A percentile compares a stretch with the other conserved stretches of the same genome.
Evolutionary conservation across 2,113 vertebrate species (phyloP).

Genomic region (Puffinus mauretanicus): DNA sequence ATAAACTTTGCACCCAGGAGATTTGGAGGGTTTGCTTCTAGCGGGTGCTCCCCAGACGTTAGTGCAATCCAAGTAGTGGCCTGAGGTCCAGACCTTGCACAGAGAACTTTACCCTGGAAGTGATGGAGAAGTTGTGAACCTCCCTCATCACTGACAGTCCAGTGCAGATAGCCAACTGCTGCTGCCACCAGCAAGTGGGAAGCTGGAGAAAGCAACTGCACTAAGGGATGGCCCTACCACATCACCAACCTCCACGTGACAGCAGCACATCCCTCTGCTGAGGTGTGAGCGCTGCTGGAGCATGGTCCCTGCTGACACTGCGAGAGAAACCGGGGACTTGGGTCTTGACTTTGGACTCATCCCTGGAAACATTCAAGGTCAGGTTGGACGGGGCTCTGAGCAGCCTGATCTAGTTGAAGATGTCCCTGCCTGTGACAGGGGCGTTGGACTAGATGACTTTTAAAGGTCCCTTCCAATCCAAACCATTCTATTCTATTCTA

Average conservation of each 20-base stretch:
- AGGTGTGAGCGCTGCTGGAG: not conserved
- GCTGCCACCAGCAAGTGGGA: not conserved
- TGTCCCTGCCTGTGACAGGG: too few relatives aligned
- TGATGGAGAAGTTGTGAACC: not conserved
- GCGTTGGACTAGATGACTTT: too few relatives aligned
- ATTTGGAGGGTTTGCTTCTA: not conserved
- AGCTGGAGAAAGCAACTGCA: not conserved
- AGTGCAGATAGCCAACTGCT: not conserved
- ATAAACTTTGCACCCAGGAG: not conserved
- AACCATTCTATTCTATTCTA: too few relatives aligned
- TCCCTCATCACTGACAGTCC: not conserved
- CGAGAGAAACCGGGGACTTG: not conserved
- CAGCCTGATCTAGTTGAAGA: too few relatives aligned
- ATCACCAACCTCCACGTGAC: fast-evolving
- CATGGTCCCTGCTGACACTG: not conserved
- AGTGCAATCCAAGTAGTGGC: not conserved
- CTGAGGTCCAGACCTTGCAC: not conserved
- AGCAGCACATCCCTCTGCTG: not conserved
- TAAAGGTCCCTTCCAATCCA: too few relatives aligned
- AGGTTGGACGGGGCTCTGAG: too few relatives aligned
- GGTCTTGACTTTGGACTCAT: not conserved
- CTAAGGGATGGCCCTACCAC: not conserved
- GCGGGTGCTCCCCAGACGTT: not conserved
- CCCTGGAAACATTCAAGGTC: too few relatives aligned
- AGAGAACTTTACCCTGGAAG: not conserved